These are phyloP conservation scores for Halcyon smyrnensis DNA, from an alignment of 2,797 vertebrate genomes.

Conservation along the genomic window DNA sequence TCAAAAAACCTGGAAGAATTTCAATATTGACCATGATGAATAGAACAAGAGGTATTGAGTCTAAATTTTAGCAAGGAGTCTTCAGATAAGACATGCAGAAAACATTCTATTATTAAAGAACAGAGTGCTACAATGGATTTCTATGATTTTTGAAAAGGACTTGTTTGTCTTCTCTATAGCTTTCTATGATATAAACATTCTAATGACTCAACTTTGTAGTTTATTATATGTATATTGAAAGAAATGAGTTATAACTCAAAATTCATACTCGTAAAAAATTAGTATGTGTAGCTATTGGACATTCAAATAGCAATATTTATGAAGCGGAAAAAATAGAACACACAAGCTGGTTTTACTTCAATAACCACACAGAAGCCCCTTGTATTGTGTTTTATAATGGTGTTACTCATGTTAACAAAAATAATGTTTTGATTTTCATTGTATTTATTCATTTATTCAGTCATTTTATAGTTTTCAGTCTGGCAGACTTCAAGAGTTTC, in stretches of 20 bases:
- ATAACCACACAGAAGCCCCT: background rate
- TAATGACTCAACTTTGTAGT: too few species aligned
- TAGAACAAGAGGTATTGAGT: background rate
- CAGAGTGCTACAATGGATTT: background rate
- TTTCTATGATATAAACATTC: background rate
- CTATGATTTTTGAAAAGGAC: background rate
- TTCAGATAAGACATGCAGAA: background rate
- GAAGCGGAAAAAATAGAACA: background rate
- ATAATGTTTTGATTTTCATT: background rate
- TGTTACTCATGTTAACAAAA: background rate
- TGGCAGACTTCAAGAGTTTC: background rate
- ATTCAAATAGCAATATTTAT: background rate
- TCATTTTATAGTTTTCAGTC: background rate
- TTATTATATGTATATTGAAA: background rate
- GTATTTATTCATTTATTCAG: background rate
- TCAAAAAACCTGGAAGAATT: background rate
- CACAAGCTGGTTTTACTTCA: background rate
- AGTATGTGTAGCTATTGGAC: background rate
- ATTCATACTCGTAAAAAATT: background rate
- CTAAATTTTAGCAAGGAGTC: background rate
- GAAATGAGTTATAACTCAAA: background rate
- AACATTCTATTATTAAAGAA: background rate
- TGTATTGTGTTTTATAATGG: background rate
- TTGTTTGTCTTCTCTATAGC: accelerated
- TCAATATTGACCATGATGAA: background rate